Evolutionary conservation across 2,113 vertebrate genomes (phyloP).

Genomic region (Vombatus ursinus): DNA sequence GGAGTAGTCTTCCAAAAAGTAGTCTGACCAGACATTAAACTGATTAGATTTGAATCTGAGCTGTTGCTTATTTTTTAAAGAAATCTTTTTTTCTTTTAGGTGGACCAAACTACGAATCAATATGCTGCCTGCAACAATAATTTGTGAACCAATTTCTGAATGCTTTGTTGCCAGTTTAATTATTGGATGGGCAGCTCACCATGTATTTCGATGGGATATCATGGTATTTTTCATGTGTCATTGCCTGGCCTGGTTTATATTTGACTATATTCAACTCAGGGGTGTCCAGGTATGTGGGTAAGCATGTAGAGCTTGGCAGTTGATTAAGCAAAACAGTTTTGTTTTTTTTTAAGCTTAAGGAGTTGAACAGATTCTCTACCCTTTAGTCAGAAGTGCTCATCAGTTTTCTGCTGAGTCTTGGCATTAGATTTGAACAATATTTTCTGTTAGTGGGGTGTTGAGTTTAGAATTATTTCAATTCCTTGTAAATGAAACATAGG

Average conservation of each 20-base stretch:
- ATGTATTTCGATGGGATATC: constrained; percentile 97
- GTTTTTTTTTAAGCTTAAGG: constrained; percentile 42
- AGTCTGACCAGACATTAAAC: background rate
- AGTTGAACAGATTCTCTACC: background rate
- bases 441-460: constrained; percentile 11
- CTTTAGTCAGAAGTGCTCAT: background rate
- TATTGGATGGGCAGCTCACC: constrained; percentile 97
- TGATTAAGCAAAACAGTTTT: constrained; percentile 34
- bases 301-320: background rate
- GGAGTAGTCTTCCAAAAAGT: background rate
- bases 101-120: constrained; percentile 98
- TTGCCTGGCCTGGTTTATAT: constrained; percentile 97
- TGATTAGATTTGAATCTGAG: constrained; percentile 5
- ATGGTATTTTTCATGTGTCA: constrained; percentile 99
- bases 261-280: constrained; percentile 96
- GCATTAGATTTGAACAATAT: constrained; percentile 16
- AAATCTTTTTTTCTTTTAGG: constrained; percentile 80
- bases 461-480: background rate
- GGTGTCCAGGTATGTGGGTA: constrained; percentile 92
- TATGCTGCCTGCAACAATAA: constrained; percentile 96
- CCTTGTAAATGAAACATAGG: background rate
- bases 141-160: constrained; percentile 96
- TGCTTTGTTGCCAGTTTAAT: constrained; percentile 98
- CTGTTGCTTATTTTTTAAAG: constrained; percentile 18
- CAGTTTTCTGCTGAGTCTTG: constrained; percentile 5